Percentiles rank a stretch among this genome's conserved stretches.
These are phyloP conservation scores for Nautilus pompilius DNA, from an alignment of 1,140 invertebrate species.

Conservation along the genomic window DNA sequence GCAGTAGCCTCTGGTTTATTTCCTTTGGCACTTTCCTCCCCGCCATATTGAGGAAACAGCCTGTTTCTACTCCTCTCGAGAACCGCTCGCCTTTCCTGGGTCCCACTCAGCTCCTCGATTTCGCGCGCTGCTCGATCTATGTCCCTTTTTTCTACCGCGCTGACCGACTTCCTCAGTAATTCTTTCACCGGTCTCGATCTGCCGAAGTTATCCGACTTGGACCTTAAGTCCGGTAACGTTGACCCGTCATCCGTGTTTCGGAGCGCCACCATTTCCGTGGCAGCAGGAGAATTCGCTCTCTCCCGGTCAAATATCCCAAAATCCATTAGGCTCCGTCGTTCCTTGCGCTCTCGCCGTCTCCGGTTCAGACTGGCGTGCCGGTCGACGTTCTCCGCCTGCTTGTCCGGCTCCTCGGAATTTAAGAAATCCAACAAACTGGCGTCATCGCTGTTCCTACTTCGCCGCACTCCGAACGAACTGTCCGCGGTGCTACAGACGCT, in stretches of 20 bases:
- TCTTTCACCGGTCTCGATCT: background rate
- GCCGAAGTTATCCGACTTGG: constrained; percentile 17
- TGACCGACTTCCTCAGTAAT: constrained; percentile 24
- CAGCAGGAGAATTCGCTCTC: constrained; percentile 37
- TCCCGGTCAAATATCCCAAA: constrained; percentile 26
- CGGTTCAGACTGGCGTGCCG: constrained; percentile 34
- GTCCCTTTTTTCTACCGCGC: constrained; percentile 26
- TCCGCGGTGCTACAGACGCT: too few relatives aligned
- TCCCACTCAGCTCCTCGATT: background rate
- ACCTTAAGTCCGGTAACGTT: constrained; percentile 10
- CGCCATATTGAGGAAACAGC: too few relatives aligned
- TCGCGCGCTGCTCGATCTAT: constrained; percentile 13
- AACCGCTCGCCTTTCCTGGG: background rate
- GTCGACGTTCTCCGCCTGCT: constrained; percentile 29
- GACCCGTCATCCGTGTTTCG: background rate
- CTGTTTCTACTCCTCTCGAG: too few relatives aligned
- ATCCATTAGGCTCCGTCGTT: constrained; percentile 15
- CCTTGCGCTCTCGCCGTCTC: constrained; percentile 25
- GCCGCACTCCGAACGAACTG: background rate
- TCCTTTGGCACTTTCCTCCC: too few relatives aligned
- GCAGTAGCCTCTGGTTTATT: background rate
- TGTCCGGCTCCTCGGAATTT: constrained; percentile 7
- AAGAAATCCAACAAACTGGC: constrained; percentile 39
- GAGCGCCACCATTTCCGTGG: background rate
- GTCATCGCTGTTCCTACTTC: constrained; percentile 24